Base-by-base conservation (phyloP, 1,140 invertebrate genomes). In the Spodoptera frugiperda region DNA sequence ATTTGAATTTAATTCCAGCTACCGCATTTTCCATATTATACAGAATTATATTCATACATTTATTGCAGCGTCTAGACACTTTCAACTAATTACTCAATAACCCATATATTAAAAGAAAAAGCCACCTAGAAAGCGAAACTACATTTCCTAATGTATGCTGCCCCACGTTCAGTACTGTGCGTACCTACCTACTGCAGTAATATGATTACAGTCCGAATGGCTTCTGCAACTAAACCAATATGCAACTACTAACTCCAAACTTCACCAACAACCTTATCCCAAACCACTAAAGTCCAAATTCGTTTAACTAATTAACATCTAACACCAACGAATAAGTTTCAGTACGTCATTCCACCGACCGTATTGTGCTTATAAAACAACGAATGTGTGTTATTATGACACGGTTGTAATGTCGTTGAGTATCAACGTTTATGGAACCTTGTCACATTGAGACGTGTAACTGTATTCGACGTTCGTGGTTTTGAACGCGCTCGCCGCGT, bases 401-500 rank as follows among this genome's bases (percentile, higher is more conserved):
- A 90, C 15, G 78, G 90, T 90, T 87, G 80, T 79, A 84, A 76
- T 78, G 71, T 76, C 77, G 74, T 83, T 84, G 59, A 76, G 57
- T 51, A 78, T 81, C 46, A 17, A 14, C 39, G 67, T 59, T 76
- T 46, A 83, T 89, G 71, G 83, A 87, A 92, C 87, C 53, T 17
- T 89, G 82, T 89, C 85, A 51, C 14, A 81, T 49, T 84, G 9
- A 25, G n/a, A 44, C 48, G 44, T 63, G 72, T 75, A 75, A 75
- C 72, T 75, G 72, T 75, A 75, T 59, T 65, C 48, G 25, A 84
- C 79, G 78, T 85, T 86, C 79, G 83, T 79, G 71, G 75, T 81
- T 77, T 81, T 89, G 85, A 80, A 76, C 83, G 87, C 82, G 78
- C 82, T 78, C 83, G 83, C 88, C 87, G 84, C 85, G 86, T 91